Base-by-base conservation (phyloP, 2,888 invertebrate species). In the Cephus nigrinus region DNA sequence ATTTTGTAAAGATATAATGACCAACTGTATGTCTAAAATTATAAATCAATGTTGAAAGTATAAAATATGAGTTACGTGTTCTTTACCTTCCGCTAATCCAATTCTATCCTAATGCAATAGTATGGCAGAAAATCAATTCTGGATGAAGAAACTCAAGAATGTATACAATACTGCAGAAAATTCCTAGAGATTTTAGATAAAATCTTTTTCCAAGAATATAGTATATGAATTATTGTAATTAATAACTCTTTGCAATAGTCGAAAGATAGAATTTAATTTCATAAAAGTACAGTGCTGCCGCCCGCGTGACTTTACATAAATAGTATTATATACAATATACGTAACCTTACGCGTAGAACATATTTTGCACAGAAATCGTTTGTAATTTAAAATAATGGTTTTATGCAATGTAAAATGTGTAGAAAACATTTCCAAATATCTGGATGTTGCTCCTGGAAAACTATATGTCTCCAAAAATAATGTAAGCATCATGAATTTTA, bases 401-500 rank as follows among this genome's bases (percentile, higher is more conserved):
- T 79, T 91, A 69, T 91, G 91, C 75, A 86, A 87, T 76, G 81
- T 90, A 1, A 87, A 90, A 76, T 91, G 91, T 75, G 80, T 91
- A 11, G 78, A 88, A 73, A 90, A 82, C 80, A 87, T 91, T 81
- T 87, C 88, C 2, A 81, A 87, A 76, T 91, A 90, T 79, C 80
- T 91, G 31, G 87, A 86, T 2, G 84, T 89, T 33, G 80, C 86
- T 0, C 79, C 84, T 3, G 85, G 86, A 23, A 88, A 89, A 74
- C 75, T 88, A 30, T 82, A 87, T 78, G 76, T 90, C 40, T 86
- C 86, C 12, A 84, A 87, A 74, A 90, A 88, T 78, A 87, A 89
- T 78, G 91, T 91, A 78, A 86, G 87, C 85, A 77, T 76, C 23
- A 71, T 68, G 34, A 15, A 23, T 33, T 73, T 73, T 69, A 34